Percentiles rank a stretch among this genome's conserved stretches.
phyloP scores from a whole-genome alignment of 1,140 invertebrate species.

The Orussus abietinus region DNA sequence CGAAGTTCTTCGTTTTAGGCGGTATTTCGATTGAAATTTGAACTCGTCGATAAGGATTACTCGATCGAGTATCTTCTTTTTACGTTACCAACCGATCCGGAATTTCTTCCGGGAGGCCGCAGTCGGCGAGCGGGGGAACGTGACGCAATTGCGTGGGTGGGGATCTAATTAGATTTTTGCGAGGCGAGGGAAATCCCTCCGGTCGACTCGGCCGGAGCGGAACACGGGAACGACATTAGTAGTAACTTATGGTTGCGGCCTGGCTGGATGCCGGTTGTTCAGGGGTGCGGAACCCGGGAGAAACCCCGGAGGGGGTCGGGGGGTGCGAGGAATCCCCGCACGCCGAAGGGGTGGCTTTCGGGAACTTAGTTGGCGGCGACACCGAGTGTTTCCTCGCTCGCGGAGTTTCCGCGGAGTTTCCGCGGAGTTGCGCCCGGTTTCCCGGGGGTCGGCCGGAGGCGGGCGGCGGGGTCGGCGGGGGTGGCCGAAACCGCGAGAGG shows the following conservation, averaged over 20 bases:
- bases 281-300: conserved; percentile 18
- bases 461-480: too few relatives aligned
- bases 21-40: too few relatives aligned
- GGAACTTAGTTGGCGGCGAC: conserved; percentile 45
- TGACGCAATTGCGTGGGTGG: conserved; percentile 14
- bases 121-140: conserved; percentile 4
- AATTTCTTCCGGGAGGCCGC: too few relatives aligned
- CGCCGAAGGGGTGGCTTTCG: conserved; percentile 22
- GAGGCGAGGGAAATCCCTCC: conserved; percentile 23
- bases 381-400: conserved; percentile 33
- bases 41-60: too few relatives aligned
- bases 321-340: conserved; percentile 22
- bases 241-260: conserved; percentile 49
- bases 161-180: conserved; percentile 32
- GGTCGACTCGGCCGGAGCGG: conserved; percentile 22
- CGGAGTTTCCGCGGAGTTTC: conserved; percentile 32
- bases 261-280: conserved; percentile 31
- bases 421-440: conserved; percentile 14
- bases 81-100: too few relatives aligned
- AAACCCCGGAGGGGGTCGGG: conserved; percentile 17
- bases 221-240: conserved; percentile 51
- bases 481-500: conserved; percentile 4
- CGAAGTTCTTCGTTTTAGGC: too few relatives aligned
- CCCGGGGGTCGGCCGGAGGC: conserved; percentile 3
- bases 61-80: too few relatives aligned